phyloP scores from a whole-genome alignment of 2,113 vertebrate species.

The Oryzias curvinotus region DNA sequence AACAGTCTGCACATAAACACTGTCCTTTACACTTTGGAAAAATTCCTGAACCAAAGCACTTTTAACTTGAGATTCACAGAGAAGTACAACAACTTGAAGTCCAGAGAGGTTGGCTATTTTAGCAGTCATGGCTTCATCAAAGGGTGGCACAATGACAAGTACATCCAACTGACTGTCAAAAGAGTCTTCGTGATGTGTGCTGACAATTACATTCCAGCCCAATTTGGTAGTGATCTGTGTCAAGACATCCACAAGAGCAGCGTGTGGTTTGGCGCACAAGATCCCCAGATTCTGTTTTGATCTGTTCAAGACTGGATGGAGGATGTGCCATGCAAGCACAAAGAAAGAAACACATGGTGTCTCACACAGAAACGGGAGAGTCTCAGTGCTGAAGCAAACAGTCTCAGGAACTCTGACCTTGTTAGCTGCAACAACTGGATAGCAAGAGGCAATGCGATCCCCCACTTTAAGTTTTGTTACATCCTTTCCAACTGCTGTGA shows the following conservation, averaged over 20 bases:
- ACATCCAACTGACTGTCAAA: conserved; percentile 63
- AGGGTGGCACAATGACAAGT: conserved; percentile 78
- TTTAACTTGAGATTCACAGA: conserved; percentile 67
- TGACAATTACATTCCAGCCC: conserved; percentile 76
- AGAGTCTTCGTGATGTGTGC: conserved; percentile 45
- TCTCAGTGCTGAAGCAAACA: conserved; percentile 79
- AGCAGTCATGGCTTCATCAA: conserved; percentile 54
- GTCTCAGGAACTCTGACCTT: conserved; percentile 74
- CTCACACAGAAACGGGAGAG: conserved; percentile 71
- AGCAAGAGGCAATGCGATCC: conserved; percentile 81
- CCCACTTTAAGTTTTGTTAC: conserved; percentile 84
- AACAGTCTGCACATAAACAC: conserved; percentile 68
- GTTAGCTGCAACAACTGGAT: conserved; percentile 76
- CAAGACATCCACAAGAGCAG: conserved; percentile 77
- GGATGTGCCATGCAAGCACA: conserved; percentile 81
- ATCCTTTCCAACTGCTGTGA: conserved; percentile 77
- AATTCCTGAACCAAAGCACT: conserved; percentile 40
- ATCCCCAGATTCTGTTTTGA: conserved; percentile 75
- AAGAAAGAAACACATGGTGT: conserved; percentile 84
- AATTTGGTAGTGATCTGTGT: conserved; percentile 64
- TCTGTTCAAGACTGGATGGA: conserved; percentile 67
- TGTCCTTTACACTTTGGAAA: conserved; percentile 59
- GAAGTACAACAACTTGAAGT: conserved; percentile 72
- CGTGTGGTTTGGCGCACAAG: conserved; percentile 73
- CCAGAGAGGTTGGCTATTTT: conserved; percentile 52